phyloP scores from a whole-genome alignment of 37 sponge, comb jelly and placozoan genomes.

The Cladorhizidae sp. region DNA sequence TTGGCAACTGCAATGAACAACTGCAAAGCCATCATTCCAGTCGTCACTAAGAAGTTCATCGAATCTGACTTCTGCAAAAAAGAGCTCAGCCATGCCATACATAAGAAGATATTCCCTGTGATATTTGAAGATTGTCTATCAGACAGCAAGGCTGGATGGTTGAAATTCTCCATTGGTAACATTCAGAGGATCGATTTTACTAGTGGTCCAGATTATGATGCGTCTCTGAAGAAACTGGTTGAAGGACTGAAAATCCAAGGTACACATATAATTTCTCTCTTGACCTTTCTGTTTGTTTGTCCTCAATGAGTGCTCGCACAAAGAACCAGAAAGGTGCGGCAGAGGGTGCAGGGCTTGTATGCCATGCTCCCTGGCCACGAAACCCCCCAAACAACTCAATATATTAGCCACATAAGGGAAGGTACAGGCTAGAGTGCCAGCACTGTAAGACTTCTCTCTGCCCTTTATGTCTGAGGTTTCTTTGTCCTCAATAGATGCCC shows the following conservation, averaged over 20 bases:
- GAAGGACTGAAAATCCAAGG: slow-evolving; percentile 71
- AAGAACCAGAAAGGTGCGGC: too few relatives aligned
- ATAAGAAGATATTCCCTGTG: slow-evolving; percentile 73
- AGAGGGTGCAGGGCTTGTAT: too few relatives aligned
- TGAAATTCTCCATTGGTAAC: slow-evolving; percentile 78
- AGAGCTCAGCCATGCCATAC: slow-evolving; percentile 78
- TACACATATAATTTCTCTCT: too few relatives aligned
- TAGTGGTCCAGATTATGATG: slow-evolving; percentile 51
- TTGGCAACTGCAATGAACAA: slow-evolving; percentile 69
- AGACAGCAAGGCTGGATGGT: slow-evolving; percentile 57
- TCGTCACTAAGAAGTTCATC: slow-evolving; percentile 77
- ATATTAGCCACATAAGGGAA: too few relatives aligned
- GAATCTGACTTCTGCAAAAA: slow-evolving; percentile 70
- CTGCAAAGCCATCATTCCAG: slow-evolving; percentile 69
- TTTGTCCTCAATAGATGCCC: too few relatives aligned
- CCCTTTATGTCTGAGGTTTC: too few relatives aligned
- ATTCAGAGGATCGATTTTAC: slow-evolving; percentile 82
- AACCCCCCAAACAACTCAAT: too few relatives aligned
- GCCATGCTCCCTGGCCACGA: too few relatives aligned
- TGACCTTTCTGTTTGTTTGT: too few relatives aligned
- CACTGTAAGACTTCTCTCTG: too few relatives aligned
- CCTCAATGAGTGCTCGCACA: too few relatives aligned
- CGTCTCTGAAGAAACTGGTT: slow-evolving; percentile 50
- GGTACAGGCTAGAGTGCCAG: too few relatives aligned
- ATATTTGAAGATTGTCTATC: slow-evolving; percentile 63